These are phyloP conservation scores for Andricus grossulariae DNA, from an alignment of 1,140 invertebrate species.

Conservation along the genomic window DNA sequence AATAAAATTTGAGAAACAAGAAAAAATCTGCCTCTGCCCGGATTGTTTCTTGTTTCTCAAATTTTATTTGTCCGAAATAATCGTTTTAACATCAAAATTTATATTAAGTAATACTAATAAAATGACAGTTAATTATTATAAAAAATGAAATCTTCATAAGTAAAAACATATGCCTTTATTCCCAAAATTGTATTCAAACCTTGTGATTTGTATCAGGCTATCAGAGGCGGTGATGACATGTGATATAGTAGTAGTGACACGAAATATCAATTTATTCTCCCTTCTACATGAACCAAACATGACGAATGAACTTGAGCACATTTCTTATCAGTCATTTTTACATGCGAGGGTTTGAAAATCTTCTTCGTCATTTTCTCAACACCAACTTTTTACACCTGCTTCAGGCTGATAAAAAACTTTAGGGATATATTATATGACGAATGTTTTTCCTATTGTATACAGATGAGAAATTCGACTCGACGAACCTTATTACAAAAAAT, in stretches of 20 bases:
- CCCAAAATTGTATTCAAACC: not conserved
- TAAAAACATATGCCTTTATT: too few species aligned
- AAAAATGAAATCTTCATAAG: too few species aligned
- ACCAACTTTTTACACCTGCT: not conserved
- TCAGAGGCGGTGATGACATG: not conserved
- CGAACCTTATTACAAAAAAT: too few species aligned
- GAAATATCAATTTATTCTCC: constrained; percentile 3
- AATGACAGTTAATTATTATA: too few species aligned
- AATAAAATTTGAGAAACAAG: too few species aligned
- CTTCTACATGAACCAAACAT: constrained; percentile 13
- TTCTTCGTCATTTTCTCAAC: constrained; percentile 2
- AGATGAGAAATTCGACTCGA: not conserved
- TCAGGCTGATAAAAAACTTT: constrained; percentile 12
- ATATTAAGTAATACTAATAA: too few species aligned
- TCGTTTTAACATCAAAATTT: too few species aligned
- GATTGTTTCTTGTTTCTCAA: too few species aligned
- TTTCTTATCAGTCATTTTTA: constrained; percentile 30
- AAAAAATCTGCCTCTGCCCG: too few species aligned
- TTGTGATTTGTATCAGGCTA: not conserved
- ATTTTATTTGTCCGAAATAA: too few species aligned
- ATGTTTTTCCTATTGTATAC: not conserved
- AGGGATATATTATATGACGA: not conserved
- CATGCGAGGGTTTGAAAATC: not conserved
- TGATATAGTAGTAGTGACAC: not conserved
- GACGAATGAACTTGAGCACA: constrained; percentile 21